Base-by-base conservation (phyloP, 1,140 invertebrate genomes). In the Dendrolimus kikuchii region DNA sequence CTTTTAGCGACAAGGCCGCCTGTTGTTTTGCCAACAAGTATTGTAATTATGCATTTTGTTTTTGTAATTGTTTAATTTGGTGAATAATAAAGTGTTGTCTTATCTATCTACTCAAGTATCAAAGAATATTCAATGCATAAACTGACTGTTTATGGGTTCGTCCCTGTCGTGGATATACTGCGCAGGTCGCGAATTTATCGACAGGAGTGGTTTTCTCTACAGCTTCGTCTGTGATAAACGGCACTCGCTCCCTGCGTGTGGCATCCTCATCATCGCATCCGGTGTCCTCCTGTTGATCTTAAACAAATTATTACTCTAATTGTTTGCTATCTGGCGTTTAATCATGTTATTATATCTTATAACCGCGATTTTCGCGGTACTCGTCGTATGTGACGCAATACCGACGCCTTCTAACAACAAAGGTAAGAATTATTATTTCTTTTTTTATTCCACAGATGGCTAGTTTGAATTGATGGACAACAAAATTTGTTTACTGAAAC, bases 171-270 rank as follows among this genome's bases (percentile, higher is more conserved):
- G 49, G 23, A 23, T 56, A 49, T 66, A 85, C 64, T 85, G 81
- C 81, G 81, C 81, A 85, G 81, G 81, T 80, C 74, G 71, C 74
- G 63, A 75, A 74, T 70, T 78, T 85, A 85, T 85, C 75, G 81
- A 85, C 77, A 80, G 58, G 58, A 70, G 55, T 72, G 71, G 63
- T 77, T 75, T 77, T 74, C 73, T 78, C 71, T 71, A 68, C 72
- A 68, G 64, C 66, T 55, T 64, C 60, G 62, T 58, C 67, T 65
- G 69, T 57, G 59, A 59, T 61, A 66, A 64, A 62, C 80, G 68
- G 53, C 78, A 79, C 71, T 81, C 64, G 74, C 62, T 71, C 68
- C 60, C 69, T 51, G 74, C 74, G 60, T 64, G 73, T 65, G 57
- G 68, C 54, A 65, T 61, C 64, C 59, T 67, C 58, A 64, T 67